Percentiles rank a stretch among this genome's conserved stretches.
phyloP scores from a whole-genome alignment of 2,797 vertebrate species.

The Pygocentrus nattereri region DNA sequence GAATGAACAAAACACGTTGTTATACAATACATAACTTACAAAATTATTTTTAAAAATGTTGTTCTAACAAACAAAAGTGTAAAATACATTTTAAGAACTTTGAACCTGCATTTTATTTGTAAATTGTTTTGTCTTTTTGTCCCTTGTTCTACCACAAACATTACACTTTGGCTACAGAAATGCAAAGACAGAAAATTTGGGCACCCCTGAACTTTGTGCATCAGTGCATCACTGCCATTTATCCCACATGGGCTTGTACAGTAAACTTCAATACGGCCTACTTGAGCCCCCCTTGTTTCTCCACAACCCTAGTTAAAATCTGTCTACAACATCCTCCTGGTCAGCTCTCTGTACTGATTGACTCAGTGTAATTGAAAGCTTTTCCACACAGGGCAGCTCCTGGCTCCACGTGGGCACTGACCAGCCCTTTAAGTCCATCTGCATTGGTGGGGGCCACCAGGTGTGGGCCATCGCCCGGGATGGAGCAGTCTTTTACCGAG shows the following conservation, averaged over 20 bases:
- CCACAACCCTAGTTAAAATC: neutral
- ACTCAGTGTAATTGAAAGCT: neutral
- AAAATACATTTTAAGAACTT: too few species aligned
- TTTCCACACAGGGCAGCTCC: conserved; percentile 84
- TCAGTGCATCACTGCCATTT: neutral
- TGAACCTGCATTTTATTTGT: too few species aligned
- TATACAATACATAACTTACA: too few species aligned
- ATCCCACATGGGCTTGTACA: neutral
- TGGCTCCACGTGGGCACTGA: conserved; percentile 98
- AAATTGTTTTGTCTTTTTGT: too few species aligned
- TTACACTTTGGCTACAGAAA: too few species aligned
- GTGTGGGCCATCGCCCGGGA: conserved; percentile 96
- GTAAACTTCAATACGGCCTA: neutral
- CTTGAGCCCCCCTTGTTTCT: neutral
- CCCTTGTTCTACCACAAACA: too few species aligned
- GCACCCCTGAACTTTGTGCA: too few species aligned
- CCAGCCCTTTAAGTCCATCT: conserved; percentile 94
- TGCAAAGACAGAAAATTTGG: too few species aligned
- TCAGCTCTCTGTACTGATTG: neutral
- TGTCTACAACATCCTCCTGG: neutral
- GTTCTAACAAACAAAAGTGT: too few species aligned
- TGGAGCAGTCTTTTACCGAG: conserved; percentile 93
- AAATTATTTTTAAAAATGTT: too few species aligned
- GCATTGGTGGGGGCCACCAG: conserved; percentile 90
- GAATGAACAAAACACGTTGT: too few species aligned